These are phyloP conservation scores for Otis tarda DNA, from an alignment of 2,113 vertebrate genomes.

Conservation along the genomic window DNA sequence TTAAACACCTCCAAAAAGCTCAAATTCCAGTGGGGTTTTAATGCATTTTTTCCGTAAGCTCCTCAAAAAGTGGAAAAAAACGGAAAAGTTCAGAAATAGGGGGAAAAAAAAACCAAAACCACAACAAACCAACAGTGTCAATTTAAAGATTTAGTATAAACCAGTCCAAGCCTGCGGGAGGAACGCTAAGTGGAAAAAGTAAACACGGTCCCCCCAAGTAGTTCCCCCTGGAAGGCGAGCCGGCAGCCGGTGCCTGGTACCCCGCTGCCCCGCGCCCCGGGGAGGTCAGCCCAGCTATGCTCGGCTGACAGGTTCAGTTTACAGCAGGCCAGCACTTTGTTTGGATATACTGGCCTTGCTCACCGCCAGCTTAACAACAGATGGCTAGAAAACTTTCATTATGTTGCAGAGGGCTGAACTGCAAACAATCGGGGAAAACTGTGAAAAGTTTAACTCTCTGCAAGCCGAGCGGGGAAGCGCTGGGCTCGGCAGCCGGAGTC, in stretches of 20 bases:
- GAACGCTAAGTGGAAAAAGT: constrained; percentile 80
- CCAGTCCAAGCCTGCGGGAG: constrained; percentile 74
- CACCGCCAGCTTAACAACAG: constrained; percentile 94
- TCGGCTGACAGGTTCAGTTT: constrained; percentile 90
- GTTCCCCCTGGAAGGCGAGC: constrained; percentile 71
- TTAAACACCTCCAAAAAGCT: background rate
- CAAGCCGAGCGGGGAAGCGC: constrained; percentile 23
- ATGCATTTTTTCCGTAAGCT: background rate
- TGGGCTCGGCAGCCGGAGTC: background rate
- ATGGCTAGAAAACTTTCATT: constrained; percentile 91
- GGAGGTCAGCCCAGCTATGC: constrained; percentile 90
- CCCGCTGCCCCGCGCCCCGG: constrained; percentile 70
- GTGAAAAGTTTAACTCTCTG: constrained; percentile 80
- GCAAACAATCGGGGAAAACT: constrained; percentile 82
- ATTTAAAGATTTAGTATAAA: constrained; percentile 82
- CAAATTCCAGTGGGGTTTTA: background rate
- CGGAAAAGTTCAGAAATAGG: background rate
- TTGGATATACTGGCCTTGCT: constrained; percentile 90
- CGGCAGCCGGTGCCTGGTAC: constrained; percentile 86
- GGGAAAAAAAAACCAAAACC: background rate
- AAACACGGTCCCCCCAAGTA: constrained; percentile 83
- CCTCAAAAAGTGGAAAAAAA: background rate
- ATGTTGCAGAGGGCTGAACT: constrained; percentile 77
- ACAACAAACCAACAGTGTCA: constrained; percentile 5
- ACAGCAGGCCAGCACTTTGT: constrained; percentile 88